Evolutionary conservation across 2,797 vertebrate genomes (phyloP), one percentile per base, ranked within the genome.

Genomic region (Uromys caudimaculatus): DNA sequence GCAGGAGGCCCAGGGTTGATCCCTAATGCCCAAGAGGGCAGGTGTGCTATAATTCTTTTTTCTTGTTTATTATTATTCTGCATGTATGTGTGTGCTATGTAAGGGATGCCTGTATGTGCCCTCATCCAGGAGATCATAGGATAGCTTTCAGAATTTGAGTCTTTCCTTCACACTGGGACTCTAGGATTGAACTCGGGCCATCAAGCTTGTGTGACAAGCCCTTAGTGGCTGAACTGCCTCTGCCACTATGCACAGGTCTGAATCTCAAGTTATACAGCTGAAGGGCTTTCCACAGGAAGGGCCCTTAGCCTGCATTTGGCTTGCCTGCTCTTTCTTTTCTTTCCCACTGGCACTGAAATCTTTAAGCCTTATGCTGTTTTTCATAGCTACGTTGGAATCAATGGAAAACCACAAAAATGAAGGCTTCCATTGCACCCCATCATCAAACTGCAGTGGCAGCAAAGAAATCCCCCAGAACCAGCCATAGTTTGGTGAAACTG

Each of bases 361-460:
- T 96, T 89, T 92, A 58, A 92, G 97, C 69, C 58, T 97, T 94
- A 90, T 92, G 93, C 91, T 97, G 96, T 90, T 98, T 97, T 97
- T 97, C 97, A 97, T 95, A 94, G 96, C 88, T 95, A 52, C 38
- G n/a, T 93, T 97, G 97, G 95, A 97, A 96, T 97, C 97, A 97
- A 97, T 0, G 95, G 83, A 94, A 96, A 97, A 96, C 97, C 98
- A 97, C 96, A 98, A 94, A 97, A 97, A 98, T 97, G 97, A 98
- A 97, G 89, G 90, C 91, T 97, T 97, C 94, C 81, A 90, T n/a
- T 87, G 77, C 1, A 4, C 83, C 16, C 94, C 93, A 89, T 87
- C 97, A 95, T 90, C 96, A 88, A 91, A 86, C 54, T 17, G 1
- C 79, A 96, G 77, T 73, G 60, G 96, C 91, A 96, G 76, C 69